Evolutionary conservation across 2,888 invertebrate species (phyloP).

Genomic region (Oscheius sp.): DNA sequence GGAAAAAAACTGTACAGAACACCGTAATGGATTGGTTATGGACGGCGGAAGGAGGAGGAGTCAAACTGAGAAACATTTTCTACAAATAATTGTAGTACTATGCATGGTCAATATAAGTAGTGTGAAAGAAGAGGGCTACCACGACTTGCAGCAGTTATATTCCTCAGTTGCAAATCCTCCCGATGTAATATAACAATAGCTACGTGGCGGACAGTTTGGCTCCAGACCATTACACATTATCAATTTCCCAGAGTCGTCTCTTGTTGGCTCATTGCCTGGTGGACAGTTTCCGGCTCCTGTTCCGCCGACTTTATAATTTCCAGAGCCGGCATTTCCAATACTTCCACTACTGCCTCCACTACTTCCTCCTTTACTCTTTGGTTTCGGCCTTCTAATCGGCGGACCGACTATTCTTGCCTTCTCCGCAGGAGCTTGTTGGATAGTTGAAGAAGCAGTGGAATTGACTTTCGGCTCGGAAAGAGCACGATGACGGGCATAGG

Average conservation of each 20-base stretch:
- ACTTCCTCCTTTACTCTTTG: constrained; percentile 43
- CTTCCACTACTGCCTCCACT: constrained; percentile 33
- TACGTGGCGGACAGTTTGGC: constrained; percentile 69
- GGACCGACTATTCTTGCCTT: constrained; percentile 63
- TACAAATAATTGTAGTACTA: constrained; percentile 27
- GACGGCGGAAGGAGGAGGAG: constrained; percentile 26
- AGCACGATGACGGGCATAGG: constrained; percentile 53
- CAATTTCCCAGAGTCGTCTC: constrained; percentile 56
- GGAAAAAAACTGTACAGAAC: constrained; percentile 35
- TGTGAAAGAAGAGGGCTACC: constrained; percentile 35
- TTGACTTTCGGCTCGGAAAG: constrained; percentile 14
- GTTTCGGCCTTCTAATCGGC: constrained; percentile 61
- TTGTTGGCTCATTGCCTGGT: constrained; percentile 63
- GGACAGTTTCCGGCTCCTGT: constrained; percentile 65
- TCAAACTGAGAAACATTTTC: constrained; percentile 5
- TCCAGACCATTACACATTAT: constrained; percentile 66
- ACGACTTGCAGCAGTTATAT: constrained; percentile 69
- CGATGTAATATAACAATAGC: constrained; percentile 69
- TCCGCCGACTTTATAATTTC: constrained; percentile 47
- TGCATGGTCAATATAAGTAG: not conserved
- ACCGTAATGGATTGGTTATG: constrained; percentile 38
- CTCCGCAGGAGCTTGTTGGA: constrained; percentile 19
- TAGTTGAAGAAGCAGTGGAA: constrained; percentile 11
- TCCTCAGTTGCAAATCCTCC: constrained; percentile 67
- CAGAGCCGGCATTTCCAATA: constrained; percentile 35